These are phyloP conservation scores for Spisula subtruncata DNA, from an alignment of 2,888 invertebrate genomes.

Conservation along the genomic window DNA sequence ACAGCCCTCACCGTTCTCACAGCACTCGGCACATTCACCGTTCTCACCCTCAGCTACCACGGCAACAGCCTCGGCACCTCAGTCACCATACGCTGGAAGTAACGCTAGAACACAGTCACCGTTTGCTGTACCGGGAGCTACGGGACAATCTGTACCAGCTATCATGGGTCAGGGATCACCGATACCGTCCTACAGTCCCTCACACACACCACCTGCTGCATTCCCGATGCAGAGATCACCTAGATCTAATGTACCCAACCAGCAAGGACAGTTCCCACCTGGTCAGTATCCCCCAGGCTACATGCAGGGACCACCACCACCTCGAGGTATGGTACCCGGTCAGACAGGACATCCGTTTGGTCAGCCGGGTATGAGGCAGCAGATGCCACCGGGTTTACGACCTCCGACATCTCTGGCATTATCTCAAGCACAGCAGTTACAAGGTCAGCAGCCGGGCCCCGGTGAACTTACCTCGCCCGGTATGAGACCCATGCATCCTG, in stretches of 20 bases:
- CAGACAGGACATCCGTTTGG: slow-evolving; percentile 59
- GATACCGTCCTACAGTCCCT: slow-evolving; percentile 71
- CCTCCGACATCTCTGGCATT: slow-evolving; percentile 68
- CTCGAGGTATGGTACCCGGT: slow-evolving; percentile 52
- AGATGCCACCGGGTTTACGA: slow-evolving; percentile 64
- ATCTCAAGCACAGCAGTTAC: slow-evolving; percentile 50
- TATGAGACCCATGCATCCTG: slow-evolving; percentile 68
- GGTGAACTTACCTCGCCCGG: slow-evolving; percentile 63
- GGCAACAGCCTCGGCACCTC: slow-evolving; percentile 75
- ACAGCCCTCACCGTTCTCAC: slow-evolving; percentile 82
- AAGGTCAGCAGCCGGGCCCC: slow-evolving; percentile 58
- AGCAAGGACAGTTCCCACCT: slow-evolving; percentile 78
- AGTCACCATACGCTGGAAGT: slow-evolving; percentile 77
- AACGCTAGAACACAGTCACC: slow-evolving; percentile 74
- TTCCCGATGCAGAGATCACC: slow-evolving; percentile 78
- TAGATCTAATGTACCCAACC: slow-evolving; percentile 77
- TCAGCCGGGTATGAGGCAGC: slow-evolving; percentile 71
- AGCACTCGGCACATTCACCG: slow-evolving; percentile 77
- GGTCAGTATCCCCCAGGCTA: slow-evolving; percentile 67
- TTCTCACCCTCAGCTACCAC: slow-evolving; percentile 76
- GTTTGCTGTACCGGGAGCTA: slow-evolving; percentile 73
- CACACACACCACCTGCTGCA: slow-evolving; percentile 78
- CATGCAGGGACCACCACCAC: slow-evolving; percentile 34
- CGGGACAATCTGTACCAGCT: slow-evolving; percentile 69
- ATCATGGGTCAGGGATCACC: slow-evolving; percentile 72